Evolutionary conservation across 1,140 invertebrate genomes (phyloP).

Genomic region (Drosophila pseudoananassae): DNA sequence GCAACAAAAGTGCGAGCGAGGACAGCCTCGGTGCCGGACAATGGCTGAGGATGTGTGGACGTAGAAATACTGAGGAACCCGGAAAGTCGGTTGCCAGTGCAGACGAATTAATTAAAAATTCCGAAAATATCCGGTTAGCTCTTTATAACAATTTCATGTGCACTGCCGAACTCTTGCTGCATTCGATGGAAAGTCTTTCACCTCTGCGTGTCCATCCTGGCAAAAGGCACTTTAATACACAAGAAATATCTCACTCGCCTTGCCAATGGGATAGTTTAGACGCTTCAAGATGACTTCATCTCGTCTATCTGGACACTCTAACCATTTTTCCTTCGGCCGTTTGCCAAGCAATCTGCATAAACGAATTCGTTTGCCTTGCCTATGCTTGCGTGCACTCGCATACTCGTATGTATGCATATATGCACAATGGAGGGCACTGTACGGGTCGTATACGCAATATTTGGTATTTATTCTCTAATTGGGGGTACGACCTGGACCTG

Average conservation of each 20-base stretch:
- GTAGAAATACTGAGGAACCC: slow-evolving; percentile 4
- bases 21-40: slow-evolving; percentile 39
- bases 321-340: slow-evolving; percentile 40
- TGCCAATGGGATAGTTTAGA: not conserved
- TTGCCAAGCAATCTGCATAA: slow-evolving; percentile 50
- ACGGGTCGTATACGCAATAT: slow-evolving; percentile 62
- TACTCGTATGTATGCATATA: slow-evolving; percentile 9
- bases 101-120: slow-evolving; percentile 80
- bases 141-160: slow-evolving; percentile 79
- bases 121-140: slow-evolving; percentile 81
- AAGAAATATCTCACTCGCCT: slow-evolving; percentile 49
- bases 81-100: slow-evolving; percentile 14
- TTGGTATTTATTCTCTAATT: slow-evolving; percentile 61
- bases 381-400: not conserved
- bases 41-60: slow-evolving; percentile 54
- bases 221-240: slow-evolving; percentile 43
- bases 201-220: slow-evolving; percentile 24
- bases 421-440: slow-evolving; percentile 18
- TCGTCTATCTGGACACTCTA: slow-evolving; percentile 29
- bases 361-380: slow-evolving; percentile 47
- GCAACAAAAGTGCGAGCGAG: slow-evolving; percentile 53
- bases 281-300: slow-evolving; percentile 47
- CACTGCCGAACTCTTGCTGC: slow-evolving; percentile 55
- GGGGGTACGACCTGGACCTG: slow-evolving; percentile 36
- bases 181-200: slow-evolving; percentile 47